A percentile compares a stretch with the other conserved stretches of the same genome.
These are phyloP conservation scores for Phorcus lineatus DNA, from an alignment of 2,888 invertebrate genomes.

Conservation along the genomic window DNA sequence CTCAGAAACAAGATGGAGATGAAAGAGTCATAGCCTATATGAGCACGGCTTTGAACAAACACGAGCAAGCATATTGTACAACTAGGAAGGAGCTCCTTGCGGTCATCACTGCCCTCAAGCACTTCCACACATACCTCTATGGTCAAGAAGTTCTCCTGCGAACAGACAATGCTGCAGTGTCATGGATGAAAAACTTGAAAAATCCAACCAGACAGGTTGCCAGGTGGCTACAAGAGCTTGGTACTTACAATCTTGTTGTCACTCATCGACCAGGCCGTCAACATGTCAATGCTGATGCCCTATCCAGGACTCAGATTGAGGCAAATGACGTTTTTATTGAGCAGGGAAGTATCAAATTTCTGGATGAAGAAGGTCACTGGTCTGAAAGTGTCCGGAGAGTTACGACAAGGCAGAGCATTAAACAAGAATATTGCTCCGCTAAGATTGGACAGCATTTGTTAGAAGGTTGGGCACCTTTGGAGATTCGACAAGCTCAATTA, in stretches of 20 bases:
- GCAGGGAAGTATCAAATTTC: no score
- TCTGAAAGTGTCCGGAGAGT: no score
- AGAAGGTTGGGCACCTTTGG: no score
- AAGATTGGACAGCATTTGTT: no score
- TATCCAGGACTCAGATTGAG: no score
- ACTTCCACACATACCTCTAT: conserved; percentile 22
- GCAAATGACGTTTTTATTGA: no score
- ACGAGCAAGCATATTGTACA: conserved; percentile 8
- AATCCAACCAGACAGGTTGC: conserved; percentile 14
- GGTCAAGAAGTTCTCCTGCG: conserved; percentile 14
- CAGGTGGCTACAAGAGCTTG: conserved; percentile 20
- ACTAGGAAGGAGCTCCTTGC: conserved; percentile 23
- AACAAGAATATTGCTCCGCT: no score
- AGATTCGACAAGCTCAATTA: no score
- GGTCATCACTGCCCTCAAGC: not conserved
- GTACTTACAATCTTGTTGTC: not conserved
- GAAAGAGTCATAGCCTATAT: conserved; percentile 24
- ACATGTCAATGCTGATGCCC: conserved; percentile 22
- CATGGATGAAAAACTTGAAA: conserved; percentile 17
- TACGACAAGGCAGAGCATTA: no score
- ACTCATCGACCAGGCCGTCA: conserved; percentile 13
- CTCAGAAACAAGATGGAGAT: conserved; percentile 1
- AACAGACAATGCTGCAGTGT: conserved; percentile 24
- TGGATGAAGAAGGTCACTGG: no score
- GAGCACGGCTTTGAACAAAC: conserved; percentile 12